Conservation (phyloP, 2,888 invertebrate genomes). For the Entomobrya proxima region DNA sequence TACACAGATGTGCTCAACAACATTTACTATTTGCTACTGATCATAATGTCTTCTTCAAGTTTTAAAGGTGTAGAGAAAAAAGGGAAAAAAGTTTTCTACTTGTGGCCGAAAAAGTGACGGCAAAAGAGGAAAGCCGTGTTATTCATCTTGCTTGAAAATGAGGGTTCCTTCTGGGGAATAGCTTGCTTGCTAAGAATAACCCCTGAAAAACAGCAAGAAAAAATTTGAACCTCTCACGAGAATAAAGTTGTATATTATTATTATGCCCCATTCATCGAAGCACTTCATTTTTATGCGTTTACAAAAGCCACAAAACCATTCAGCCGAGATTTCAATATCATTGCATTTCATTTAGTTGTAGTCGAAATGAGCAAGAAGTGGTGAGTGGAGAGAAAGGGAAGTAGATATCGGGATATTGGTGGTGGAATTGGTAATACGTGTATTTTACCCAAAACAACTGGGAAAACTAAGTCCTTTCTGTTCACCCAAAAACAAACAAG, state of each 20-base stretch:
- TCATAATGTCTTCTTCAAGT: neutral
- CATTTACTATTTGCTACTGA: neutral
- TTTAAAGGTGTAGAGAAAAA: constrained; percentile 27
- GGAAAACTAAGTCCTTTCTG: constrained; percentile 1
- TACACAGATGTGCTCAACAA: constrained; percentile 40
- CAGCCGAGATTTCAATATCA: neutral
- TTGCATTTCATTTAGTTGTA: neutral
- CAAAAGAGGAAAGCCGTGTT: constrained; percentile 75
- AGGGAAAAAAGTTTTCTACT: constrained; percentile 32
- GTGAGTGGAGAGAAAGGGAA: neutral
- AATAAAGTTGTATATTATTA: constrained; percentile 48
- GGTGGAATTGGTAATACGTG: too few species aligned
- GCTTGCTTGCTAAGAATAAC: constrained; percentile 75
- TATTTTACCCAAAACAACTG: constrained; percentile 7
- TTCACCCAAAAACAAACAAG: constrained; percentile 1
- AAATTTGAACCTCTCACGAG: constrained; percentile 72
- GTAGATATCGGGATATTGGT: neutral
- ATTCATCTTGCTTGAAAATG: constrained; percentile 75
- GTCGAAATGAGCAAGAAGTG: neutral
- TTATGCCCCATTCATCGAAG: constrained; percentile 51
- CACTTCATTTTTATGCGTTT: constrained; percentile 43
- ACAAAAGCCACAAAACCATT: constrained; percentile 25
- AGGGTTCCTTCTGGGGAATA: constrained; percentile 73
- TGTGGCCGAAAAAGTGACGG: constrained; percentile 61
- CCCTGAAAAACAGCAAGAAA: constrained; percentile 53